Base-by-base conservation (phyloP, 2,888 invertebrate species). In the Sinotaia quadrata region DNA sequence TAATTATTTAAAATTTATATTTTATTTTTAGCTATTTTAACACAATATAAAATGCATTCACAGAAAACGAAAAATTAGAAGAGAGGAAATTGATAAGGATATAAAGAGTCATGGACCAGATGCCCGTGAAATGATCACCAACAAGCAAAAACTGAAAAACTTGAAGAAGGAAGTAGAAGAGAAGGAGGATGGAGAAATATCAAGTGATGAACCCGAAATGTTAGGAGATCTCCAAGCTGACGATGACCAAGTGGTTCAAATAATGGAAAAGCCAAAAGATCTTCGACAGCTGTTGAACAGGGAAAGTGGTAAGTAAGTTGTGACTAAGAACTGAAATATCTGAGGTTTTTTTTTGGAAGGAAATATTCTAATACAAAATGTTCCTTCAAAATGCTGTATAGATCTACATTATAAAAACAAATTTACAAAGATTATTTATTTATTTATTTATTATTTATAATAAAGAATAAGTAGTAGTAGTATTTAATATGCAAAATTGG, bases 201-300 rank as follows among this genome's bases (percentile, higher is more conserved):
- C 49, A 7, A 65, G 49, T 3, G 62, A 68, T 37, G 70, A 70
- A 21, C 34, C n/a, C 7, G 65, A 56, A 24, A 57, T 33, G 8
- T 21, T 33, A 15, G 62, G 10, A 1, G 54, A 41, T 31, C 37
- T 44, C 18, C 58, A 41, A n/a, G 58, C 33, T 15, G 56, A 47
- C n/a, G 33, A 8, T 29, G 63, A 37, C 51, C 10, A 57, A 31
- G 57, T 12, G 34, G 56, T n/a, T 18, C 37, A 24, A n/a, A 37
- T 65, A 8, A 37, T 51, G 29, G 56, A 54, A 29, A 54, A 24
- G 2, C 67, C 67, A 12, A 72, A 62, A 47, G 72, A 72, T 52
- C 47, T 72, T 49, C 63, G 72, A 29, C 69, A 72, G 56, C 37
- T 72, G 12, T 41, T 72, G 37, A 69, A 69, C 37, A 29, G 57